Evolutionary conservation across 2,797 vertebrate genomes (phyloP), one percentile per base, ranked within the genome.

Genomic region (Prunella strophiata): DNA sequence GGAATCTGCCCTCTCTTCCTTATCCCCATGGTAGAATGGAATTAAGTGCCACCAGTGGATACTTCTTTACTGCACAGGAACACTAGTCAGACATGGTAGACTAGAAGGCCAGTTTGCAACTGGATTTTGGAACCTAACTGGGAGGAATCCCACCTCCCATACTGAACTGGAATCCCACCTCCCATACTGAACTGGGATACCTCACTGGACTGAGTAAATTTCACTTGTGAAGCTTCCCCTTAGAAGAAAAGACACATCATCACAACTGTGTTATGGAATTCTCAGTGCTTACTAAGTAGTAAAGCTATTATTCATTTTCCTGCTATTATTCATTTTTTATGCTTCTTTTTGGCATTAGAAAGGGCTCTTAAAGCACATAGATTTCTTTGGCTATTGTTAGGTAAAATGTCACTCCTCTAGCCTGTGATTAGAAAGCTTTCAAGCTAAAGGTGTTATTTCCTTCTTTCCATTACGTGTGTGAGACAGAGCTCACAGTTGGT

Each of bases 371-470:
- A 71, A 89, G 45, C 30, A 74, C 32, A 59, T 3, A 26, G 50
- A 57, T 77, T 82, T 63, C 54, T 89, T 78, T 50, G 82, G 70
- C 54, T 74, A 80, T 89, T 92, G 38, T 91, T 88, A 84, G 22
- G 26, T 43, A 92, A 92, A 96, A 91, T 77, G 59, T 83, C 85
- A 91, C 7, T 58, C 65, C 57, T 74, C 47, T 36, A 68, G 43
- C 40, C 36, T 79, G 30, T 48, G 70, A 91, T 77, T 78, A 96
- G 68, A 91, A 89, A 74, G 47, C 57, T 94, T 96, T 94, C 85
- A 81, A 50, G 65, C 25, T 89, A 51, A 86, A 88, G 72, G 43
- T 66, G 22, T 84, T 94, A 63, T 90, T 80, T 94, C 30, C 42
- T 62, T 61, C 58, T 85, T 55, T 86, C 59, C 36, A 47, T 94